phyloP scores from a whole-genome alignment of 2,888 invertebrate genomes.

The Tyria jacobaeae region DNA sequence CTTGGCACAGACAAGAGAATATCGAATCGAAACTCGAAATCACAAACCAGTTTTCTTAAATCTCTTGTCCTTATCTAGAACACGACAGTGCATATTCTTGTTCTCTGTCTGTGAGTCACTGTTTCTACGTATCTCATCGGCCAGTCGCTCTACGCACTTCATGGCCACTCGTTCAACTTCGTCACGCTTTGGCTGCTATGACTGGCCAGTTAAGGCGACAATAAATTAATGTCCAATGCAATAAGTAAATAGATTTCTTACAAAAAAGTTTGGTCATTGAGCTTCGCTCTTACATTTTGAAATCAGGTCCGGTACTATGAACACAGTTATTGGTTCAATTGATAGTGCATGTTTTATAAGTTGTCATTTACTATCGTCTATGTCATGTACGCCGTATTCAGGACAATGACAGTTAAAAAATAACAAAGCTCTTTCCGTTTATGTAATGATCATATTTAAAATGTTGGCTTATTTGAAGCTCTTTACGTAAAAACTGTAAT shows the following conservation, averaged over 20 bases:
- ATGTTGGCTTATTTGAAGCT: too few species aligned
- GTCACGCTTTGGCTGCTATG: conserved; percentile 83
- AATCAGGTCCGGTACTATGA: conserved; percentile 36
- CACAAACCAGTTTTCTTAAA: conserved; percentile 81
- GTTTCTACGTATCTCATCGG: conserved; percentile 80
- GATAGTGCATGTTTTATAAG: conserved; percentile 25
- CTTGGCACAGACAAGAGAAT: conserved; percentile 83
- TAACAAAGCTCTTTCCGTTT: too few species aligned
- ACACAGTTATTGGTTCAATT: conserved; percentile 35
- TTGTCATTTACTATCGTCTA: conserved; percentile 34
- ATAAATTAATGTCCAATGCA: conserved; percentile 79
- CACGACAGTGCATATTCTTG: conserved; percentile 62
- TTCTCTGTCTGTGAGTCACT: conserved; percentile 82
- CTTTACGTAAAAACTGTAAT: conserved; percentile 1
- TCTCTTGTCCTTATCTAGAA: conserved; percentile 71
- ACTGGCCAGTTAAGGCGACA: conserved; percentile 80
- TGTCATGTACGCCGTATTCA: conserved; percentile 23
- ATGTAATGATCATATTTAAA: background rate
- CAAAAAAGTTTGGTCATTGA: conserved; percentile 52
- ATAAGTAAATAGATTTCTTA: conserved; percentile 73
- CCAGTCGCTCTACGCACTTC: conserved; percentile 83
- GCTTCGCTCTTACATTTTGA: conserved; percentile 56
- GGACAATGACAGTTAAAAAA: conserved; percentile 26
- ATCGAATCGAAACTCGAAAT: conserved; percentile 86
- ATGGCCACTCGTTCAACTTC: conserved; percentile 84